A percentile compares a stretch with the other conserved stretches of the same genome.
Evolutionary conservation across 2,113 vertebrate species (phyloP).

Genomic region (Gymnorhina tibicen): DNA sequence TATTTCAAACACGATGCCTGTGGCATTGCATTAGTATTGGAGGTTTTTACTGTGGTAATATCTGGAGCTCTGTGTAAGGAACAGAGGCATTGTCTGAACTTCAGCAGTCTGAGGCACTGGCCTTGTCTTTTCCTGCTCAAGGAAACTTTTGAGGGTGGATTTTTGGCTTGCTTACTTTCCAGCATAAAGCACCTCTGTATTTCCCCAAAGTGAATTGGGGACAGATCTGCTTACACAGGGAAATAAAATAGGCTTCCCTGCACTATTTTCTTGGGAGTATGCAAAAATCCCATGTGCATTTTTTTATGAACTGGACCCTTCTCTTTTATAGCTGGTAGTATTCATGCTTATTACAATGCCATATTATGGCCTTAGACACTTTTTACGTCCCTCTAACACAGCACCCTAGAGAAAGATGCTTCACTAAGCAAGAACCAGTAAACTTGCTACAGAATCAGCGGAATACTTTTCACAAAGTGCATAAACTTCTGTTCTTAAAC

Average conservation of each 20-base stretch:
- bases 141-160: background rate
- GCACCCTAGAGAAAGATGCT: slow-evolving; percentile 59
- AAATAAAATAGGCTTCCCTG: slow-evolving; percentile 43
- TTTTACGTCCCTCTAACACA: slow-evolving; percentile 55
- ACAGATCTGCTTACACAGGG: slow-evolving; percentile 30
- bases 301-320: slow-evolving; percentile 70
- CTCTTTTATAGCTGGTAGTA: slow-evolving; percentile 59
- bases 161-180: background rate
- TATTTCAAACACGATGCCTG: background rate
- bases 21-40: background rate
- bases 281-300: slow-evolving; percentile 61
- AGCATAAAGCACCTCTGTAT: background rate
- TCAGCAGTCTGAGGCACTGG: background rate
- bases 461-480: slow-evolving; percentile 48
- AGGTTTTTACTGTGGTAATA: background rate
- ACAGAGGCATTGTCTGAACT: background rate
- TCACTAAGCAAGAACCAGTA: slow-evolving; percentile 58
- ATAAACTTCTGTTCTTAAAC: slow-evolving; percentile 64
- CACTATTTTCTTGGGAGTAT: slow-evolving; percentile 41
- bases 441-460: slow-evolving; percentile 34
- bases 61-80: background rate
- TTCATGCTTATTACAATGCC: slow-evolving; percentile 63
- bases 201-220: slow-evolving; percentile 14
- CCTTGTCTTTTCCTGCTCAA: background rate
- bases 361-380: slow-evolving; percentile 53